Evolutionary conservation across 2,888 invertebrate species (phyloP).

Genomic region (Odontocolon sp.): DNA sequence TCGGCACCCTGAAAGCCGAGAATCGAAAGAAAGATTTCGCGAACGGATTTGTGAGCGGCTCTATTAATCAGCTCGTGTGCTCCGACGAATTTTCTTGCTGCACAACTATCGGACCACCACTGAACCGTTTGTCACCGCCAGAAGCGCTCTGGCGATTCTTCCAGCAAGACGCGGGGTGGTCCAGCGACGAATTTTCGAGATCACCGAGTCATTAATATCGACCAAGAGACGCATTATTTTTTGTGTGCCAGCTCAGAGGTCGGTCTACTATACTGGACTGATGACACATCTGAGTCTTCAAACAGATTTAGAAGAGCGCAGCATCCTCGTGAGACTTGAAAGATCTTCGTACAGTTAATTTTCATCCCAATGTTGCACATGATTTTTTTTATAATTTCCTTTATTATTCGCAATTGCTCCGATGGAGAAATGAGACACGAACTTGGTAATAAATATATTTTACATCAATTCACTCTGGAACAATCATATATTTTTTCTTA

Average conservation of each 20-base stretch:
- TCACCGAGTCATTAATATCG: constrained; percentile 17
- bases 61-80: constrained; percentile 30
- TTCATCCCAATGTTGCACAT: too few relatives aligned
- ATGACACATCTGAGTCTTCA: too few relatives aligned
- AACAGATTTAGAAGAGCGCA: too few relatives aligned
- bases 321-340: too few relatives aligned
- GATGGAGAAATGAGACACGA: too few relatives aligned
- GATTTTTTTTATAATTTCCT: too few relatives aligned
- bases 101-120: background rate
- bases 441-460: too few relatives aligned
- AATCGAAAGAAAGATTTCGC: constrained; percentile 19
- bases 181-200: background rate
- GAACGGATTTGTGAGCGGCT: constrained; percentile 4
- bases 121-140: constrained; percentile 7
- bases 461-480: too few relatives aligned
- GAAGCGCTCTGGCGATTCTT: background rate
- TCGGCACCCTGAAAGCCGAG: constrained; percentile 1
- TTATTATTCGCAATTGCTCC: too few relatives aligned
- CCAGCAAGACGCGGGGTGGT: constrained; percentile 2
- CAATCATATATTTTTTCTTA: too few relatives aligned
- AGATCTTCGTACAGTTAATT: too few relatives aligned
- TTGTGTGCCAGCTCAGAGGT: background rate
- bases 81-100: background rate
- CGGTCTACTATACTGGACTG: background rate
- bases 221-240: background rate